Conservation (phyloP, 1,140 invertebrate species). For the Araneus ventricosus region DNA sequence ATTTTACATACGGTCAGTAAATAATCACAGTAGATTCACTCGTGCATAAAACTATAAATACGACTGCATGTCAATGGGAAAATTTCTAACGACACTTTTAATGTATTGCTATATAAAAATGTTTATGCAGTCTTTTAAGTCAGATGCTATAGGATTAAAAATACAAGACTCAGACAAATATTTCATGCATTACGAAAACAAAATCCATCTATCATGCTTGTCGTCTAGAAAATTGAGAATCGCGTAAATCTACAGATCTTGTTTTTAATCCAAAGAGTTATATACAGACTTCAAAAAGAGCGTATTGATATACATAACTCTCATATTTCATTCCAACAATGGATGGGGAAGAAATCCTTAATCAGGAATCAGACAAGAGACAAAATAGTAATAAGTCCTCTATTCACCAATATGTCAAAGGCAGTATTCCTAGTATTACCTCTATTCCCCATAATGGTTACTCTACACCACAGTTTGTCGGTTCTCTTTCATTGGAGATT, state of each 20-base stretch:
- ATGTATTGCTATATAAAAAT: not conserved
- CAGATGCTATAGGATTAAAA: not conserved
- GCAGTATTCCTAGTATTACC: too few species aligned
- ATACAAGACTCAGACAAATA: not conserved
- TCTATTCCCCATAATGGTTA: too few species aligned
- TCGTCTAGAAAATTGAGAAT: not conserved
- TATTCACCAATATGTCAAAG: too few species aligned
- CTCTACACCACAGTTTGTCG: too few species aligned
- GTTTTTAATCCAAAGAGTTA: not conserved
- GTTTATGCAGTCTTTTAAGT: not conserved
- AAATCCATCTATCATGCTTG: not conserved
- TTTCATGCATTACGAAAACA: not conserved
- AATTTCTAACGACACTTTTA: not conserved
- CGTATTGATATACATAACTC: not conserved
- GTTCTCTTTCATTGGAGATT: too few species aligned
- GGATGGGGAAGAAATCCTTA: not conserved
- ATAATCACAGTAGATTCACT: not conserved
- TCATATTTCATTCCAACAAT: not conserved
- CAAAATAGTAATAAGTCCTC: not conserved
- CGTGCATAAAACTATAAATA: not conserved
- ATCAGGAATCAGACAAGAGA: not conserved
- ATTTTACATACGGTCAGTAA: not conserved
- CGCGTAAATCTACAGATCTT: not conserved
- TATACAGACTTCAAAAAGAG: too few species aligned
- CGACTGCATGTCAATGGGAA: too few species aligned